Conservation (phyloP, 2,888 invertebrate genomes). For the Trichopoda pennipes region DNA sequence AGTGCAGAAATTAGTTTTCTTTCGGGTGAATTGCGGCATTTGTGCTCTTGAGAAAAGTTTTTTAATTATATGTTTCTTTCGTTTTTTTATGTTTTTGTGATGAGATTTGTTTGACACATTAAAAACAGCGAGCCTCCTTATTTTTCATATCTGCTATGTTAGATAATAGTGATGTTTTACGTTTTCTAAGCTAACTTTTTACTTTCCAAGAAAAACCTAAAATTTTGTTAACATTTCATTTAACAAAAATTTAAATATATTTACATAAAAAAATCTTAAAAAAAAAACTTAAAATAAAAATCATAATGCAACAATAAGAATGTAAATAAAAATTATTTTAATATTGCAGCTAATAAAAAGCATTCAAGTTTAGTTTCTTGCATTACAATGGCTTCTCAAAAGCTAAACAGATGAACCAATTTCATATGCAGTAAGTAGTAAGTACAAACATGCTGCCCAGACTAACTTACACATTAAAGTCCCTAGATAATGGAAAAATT, state of each 20-base stretch:
- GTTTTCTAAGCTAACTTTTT: slow-evolving; percentile 17
- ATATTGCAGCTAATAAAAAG: slow-evolving; percentile 7
- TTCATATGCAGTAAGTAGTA: slow-evolving; percentile 43
- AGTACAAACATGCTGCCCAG: background rate
- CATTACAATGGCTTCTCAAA: slow-evolving; percentile 24
- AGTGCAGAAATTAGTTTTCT: too few species aligned
- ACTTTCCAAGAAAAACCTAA: slow-evolving; percentile 7
- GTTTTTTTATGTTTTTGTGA: too few species aligned
- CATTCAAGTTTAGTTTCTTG: slow-evolving; percentile 10
- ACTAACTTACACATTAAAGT: slow-evolving; percentile 6
- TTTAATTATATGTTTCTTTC: too few species aligned
- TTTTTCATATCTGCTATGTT: background rate
- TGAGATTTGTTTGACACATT: background rate
- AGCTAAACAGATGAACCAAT: slow-evolving; percentile 34
- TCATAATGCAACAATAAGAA: slow-evolving; percentile 30
- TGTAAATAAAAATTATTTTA: slow-evolving; percentile 18
- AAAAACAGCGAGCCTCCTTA: background rate
- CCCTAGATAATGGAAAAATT: slow-evolving; percentile 23
- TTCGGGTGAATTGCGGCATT: too few species aligned
- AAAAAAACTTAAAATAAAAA: background rate
- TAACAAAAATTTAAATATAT: slow-evolving; percentile 47
- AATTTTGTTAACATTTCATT: slow-evolving; percentile 51
- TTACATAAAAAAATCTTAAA: slow-evolving; percentile 9
- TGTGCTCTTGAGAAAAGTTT: too few species aligned
- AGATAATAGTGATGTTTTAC: background rate